Conservation (phyloP, 1,140 invertebrate species). For the Agrilus planipennis region DNA sequence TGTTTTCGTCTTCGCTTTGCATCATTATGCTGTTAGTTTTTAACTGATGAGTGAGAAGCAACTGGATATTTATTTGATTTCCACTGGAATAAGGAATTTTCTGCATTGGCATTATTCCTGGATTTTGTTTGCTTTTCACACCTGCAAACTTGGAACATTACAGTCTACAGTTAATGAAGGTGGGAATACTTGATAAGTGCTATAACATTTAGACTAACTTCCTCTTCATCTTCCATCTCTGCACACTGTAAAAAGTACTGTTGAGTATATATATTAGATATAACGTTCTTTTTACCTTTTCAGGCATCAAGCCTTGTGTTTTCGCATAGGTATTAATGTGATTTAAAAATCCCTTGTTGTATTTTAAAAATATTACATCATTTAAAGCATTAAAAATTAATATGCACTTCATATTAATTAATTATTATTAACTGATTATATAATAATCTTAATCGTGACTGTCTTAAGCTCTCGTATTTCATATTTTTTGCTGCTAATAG, state of each 20-base stretch:
- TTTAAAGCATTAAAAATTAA: conserved; percentile 69
- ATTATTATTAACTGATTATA: too few relatives aligned
- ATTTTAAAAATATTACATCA: conserved; percentile 69
- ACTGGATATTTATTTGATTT: too few relatives aligned
- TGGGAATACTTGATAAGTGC: conserved; percentile 75
- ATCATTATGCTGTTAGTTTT: too few relatives aligned
- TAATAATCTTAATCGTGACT: too few relatives aligned
- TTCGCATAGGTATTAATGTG: conserved; percentile 54
- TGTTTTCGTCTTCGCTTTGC: too few relatives aligned
- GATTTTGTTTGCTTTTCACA: too few relatives aligned
- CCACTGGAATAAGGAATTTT: too few relatives aligned
- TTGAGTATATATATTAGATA: conserved; percentile 6
- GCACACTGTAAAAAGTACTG: conserved; percentile 4
- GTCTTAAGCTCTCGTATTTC: too few relatives aligned
- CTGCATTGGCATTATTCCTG: too few relatives aligned
- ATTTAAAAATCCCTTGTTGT: conserved; percentile 55
- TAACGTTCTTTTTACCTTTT: conserved; percentile 24
- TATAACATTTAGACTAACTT: conserved; percentile 35
- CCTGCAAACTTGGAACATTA: too few relatives aligned
- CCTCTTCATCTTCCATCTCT: not conserved
- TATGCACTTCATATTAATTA: conserved; percentile 56
- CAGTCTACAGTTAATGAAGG: conserved; percentile 74
- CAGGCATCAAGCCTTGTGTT: conserved; percentile 45
- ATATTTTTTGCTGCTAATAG: too few relatives aligned
- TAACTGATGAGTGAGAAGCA: too few relatives aligned